phyloP scores from a whole-genome alignment of 2,888 invertebrate genomes.

The Polyommatus iphigenia region DNA sequence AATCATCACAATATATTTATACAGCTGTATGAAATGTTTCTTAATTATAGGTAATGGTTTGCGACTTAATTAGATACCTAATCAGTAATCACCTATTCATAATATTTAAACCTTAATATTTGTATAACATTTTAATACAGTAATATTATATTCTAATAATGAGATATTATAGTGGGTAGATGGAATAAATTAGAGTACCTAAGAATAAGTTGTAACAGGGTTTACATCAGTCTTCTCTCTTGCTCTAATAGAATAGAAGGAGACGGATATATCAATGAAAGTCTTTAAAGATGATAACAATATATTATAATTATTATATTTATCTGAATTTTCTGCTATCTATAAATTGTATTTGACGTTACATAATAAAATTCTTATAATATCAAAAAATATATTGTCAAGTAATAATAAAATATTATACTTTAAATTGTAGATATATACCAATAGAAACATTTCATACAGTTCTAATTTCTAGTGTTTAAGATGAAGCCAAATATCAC shows the following conservation, averaged over 20 bases:
- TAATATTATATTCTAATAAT: not conserved
- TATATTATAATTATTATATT: not conserved
- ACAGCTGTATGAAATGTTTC: slow-evolving; percentile 42
- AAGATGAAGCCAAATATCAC: slow-evolving; percentile 73
- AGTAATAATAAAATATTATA: slow-evolving; percentile 8
- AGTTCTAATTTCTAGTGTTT: slow-evolving; percentile 46
- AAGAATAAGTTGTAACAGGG: slow-evolving; percentile 14
- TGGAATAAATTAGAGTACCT: not conserved
- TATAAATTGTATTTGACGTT: not conserved
- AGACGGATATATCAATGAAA: not conserved
- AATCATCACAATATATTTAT: slow-evolving; percentile 55
- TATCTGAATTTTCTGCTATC: not conserved
- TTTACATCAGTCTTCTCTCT: not conserved
- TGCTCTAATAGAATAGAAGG: not conserved
- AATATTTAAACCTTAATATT: not conserved
- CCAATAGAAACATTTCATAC: slow-evolving; percentile 47
- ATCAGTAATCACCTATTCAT: not conserved
- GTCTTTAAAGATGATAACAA: not conserved
- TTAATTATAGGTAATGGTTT: slow-evolving; percentile 14
- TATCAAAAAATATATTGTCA: not conserved
- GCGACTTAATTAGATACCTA: slow-evolving; percentile 5
- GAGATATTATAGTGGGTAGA: not conserved
- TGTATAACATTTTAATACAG: not conserved
- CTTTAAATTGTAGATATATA: not conserved
- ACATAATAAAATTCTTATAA: not conserved